Evolutionary conservation across 2,888 invertebrate genomes (phyloP).

Genomic region (Argyresthia goedartella): DNA sequence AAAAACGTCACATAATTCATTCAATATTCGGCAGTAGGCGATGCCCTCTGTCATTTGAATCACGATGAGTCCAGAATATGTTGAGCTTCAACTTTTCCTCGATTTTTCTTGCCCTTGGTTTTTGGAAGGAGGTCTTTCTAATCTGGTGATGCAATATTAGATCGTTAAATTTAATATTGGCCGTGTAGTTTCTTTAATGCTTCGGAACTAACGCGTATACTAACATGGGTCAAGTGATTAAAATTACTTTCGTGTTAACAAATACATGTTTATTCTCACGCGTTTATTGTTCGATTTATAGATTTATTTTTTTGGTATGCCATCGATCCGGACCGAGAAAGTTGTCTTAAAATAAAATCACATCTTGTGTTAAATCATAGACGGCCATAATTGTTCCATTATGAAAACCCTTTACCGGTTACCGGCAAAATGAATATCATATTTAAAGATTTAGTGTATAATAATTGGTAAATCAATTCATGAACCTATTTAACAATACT

Average conservation of each 20-base stretch:
- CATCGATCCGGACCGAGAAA: no score
- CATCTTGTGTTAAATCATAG: no score
- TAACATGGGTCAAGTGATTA: constrained; percentile 53
- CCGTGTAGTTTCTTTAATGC: constrained; percentile 61
- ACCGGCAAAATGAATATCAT: no score
- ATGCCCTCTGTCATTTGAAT: constrained; percentile 39
- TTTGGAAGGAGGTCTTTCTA: constrained; percentile 26
- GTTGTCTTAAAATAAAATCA: no score
- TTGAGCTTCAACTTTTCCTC: constrained; percentile 22
- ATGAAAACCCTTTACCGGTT: no score
- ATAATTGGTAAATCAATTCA: no score
- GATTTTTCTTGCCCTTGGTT: background rate
- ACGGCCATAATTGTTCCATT: no score
- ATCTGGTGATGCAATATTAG: constrained; percentile 56
- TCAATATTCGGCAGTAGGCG: constrained; percentile 63
- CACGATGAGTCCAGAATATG: constrained; percentile 30
- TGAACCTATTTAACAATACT: no score
- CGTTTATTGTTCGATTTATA: constrained; percentile 40
- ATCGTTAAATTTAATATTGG: constrained; percentile 69
- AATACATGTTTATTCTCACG: constrained; percentile 63
- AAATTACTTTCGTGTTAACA: constrained; percentile 39
- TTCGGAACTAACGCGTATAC: constrained; percentile 54
- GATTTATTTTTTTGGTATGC: background rate
- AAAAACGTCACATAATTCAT: constrained; percentile 68
- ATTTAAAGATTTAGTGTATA: no score